Percentiles rank a stretch among this genome's conserved stretches.
Conservation (phyloP, 2,797 vertebrate species). For the Peromyscus attwateri region DNA sequence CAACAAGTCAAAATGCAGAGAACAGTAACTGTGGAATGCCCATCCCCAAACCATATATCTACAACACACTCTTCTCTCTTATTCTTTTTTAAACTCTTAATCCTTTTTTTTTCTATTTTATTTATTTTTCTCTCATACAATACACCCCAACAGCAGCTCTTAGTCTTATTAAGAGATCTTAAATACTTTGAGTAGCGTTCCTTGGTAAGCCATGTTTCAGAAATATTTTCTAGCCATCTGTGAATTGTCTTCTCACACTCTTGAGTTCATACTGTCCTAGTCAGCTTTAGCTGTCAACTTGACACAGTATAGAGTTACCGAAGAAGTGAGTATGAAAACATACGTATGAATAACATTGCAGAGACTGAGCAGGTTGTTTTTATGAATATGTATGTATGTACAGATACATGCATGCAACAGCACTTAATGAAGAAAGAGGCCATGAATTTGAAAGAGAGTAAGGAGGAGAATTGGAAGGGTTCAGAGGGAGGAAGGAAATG, state of each 20-base stretch:
- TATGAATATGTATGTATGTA: not conserved
- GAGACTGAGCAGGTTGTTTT: not conserved
- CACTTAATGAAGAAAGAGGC: too few relatives aligned
- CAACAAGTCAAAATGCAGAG: not conserved
- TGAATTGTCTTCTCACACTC: not conserved
- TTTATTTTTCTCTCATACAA: not conserved
- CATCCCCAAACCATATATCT: not conserved
- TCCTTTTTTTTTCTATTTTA: not conserved
- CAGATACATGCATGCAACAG: not conserved
- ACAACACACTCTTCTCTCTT: not conserved
- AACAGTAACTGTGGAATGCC: not conserved
- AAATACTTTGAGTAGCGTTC: not conserved
- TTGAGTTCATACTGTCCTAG: not conserved
- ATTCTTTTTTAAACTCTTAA: not conserved
- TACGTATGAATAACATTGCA: not conserved
- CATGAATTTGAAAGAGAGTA: not conserved
- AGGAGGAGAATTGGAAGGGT: not conserved
- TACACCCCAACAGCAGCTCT: not conserved
- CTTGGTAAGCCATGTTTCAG: not conserved
- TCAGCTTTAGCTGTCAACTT: not conserved
- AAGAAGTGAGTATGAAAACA: not conserved
- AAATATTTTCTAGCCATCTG: not conserved
- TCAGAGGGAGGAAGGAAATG: not conserved
- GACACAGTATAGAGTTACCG: too few relatives aligned
- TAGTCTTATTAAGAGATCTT: not conserved